phyloP scores from a whole-genome alignment of 2,888 invertebrate genomes.

The Homarus gammarus region DNA sequence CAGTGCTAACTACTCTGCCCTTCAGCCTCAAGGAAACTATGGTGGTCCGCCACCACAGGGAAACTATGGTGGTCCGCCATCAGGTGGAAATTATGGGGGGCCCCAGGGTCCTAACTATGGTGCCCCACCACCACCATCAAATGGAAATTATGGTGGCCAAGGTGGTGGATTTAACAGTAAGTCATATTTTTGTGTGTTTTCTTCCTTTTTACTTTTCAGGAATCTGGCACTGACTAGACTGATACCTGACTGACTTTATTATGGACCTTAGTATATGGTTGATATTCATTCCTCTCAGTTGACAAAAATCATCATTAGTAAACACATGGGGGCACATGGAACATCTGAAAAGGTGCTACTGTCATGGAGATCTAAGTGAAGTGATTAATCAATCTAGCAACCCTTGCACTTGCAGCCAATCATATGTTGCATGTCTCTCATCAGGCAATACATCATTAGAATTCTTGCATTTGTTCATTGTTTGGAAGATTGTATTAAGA shows the following conservation, averaged over 20 bases:
- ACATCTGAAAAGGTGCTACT: conserved; percentile 57
- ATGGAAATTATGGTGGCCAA: conserved; percentile 72
- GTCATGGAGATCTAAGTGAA: not conserved
- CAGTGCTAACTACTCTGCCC: conserved; percentile 58
- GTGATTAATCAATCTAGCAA: not conserved
- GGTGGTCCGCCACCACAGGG: conserved; percentile 66
- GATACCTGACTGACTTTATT: conserved; percentile 59
- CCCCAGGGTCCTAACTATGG: conserved; percentile 62
- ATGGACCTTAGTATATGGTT: conserved; percentile 49
- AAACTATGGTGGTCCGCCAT: conserved; percentile 56
- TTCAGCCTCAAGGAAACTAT: conserved; percentile 64
- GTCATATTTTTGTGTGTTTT: conserved; percentile 28
- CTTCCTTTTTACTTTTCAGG: conserved; percentile 46
- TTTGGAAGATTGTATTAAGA: conserved; percentile 33
- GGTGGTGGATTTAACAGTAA: conserved; percentile 72
- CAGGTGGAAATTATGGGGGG: conserved; percentile 63
- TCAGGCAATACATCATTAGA: conserved; percentile 44
- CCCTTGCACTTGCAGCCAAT: conserved; percentile 40
- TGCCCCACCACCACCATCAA: conserved; percentile 62
- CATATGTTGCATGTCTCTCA: conserved; percentile 62
- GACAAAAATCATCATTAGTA: conserved; percentile 30
- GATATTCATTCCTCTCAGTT: conserved; percentile 46
- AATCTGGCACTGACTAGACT: conserved; percentile 71
- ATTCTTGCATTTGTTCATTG: conserved; percentile 42
- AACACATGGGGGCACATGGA: conserved; percentile 52